A percentile compares a stretch with the other conserved stretches of the same genome.
phyloP scores from a whole-genome alignment of 2,113 vertebrate species.

The Fregata magnificens region DNA sequence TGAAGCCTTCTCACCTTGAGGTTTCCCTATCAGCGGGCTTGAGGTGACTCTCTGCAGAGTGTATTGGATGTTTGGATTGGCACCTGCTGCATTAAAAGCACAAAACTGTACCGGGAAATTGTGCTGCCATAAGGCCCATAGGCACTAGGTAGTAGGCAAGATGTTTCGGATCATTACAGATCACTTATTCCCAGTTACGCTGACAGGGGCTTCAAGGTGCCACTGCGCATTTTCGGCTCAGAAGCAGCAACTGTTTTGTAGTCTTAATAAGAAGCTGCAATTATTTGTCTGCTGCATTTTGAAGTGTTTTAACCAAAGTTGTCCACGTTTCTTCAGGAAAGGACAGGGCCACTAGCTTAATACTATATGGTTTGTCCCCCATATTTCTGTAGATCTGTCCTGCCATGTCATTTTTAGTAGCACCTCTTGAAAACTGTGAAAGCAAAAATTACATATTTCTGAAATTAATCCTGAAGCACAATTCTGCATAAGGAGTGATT shows the following conservation, averaged over 20 bases:
- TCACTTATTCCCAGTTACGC: not conserved
- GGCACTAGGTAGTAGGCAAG: fast-evolving
- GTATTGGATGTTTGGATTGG: not conserved
- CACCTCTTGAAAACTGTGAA: not conserved
- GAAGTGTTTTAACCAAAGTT: not conserved
- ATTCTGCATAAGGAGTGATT: not conserved
- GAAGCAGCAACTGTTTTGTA: not conserved
- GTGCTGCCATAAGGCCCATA: not conserved
- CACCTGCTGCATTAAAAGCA: not conserved
- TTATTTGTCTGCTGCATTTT: not conserved
- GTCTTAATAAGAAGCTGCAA: not conserved
- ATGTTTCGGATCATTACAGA: not conserved
- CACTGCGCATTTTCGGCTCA: not conserved
- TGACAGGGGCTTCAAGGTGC: not conserved
- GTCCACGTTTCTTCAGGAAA: not conserved
- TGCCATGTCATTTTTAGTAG: not conserved
- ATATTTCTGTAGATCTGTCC: not conserved
- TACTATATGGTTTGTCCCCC: not conserved
- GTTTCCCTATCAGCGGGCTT: not conserved
- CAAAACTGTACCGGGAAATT: not conserved
- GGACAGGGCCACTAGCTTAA: not conserved
- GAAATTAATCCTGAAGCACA: not conserved
- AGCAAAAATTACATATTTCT: not conserved
- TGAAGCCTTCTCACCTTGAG: not conserved
- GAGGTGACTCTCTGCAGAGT: not conserved